Evolutionary conservation across 2,113 vertebrate genomes (phyloP), one percentile per base, ranked within the genome.

Genomic region (Triplophysa tibetana): DNA sequence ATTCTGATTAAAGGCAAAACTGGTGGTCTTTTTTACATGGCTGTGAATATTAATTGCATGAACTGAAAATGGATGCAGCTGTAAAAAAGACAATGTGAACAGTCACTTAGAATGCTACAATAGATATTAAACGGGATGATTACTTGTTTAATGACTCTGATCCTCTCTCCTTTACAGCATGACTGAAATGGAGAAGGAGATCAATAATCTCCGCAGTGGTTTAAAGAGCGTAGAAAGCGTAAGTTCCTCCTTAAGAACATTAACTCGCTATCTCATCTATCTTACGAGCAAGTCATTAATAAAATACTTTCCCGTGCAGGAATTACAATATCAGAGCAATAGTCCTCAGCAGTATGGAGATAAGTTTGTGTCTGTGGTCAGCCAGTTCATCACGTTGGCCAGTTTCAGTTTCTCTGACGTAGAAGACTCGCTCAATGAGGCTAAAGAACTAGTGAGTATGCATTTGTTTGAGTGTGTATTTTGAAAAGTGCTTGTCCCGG

Each of bases 401-500:
- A 98, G 97, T 90, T 99, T 99, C 91, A 96, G 98, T 91, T 99
- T 99, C 91, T 99, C 97, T 0, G 97, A 99, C 0, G 95, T 98
- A 0, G 98, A 99, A 86, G 98, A 99, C 87, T 98, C 96, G 58
- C 94, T 99, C 77, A 84, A 67, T 0, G 97, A 99, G 89, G 95
- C 97, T 19, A 98, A 96, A 88, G 97, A 99, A 45, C 93, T 98
- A 95, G 98, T 99, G 90, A 94, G 91, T 78, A 14, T 56, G 62
- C 48, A 56, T 81, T 58, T 70, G 74, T 77, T 23, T 70, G 26
- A 70, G 41, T 73, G n/a, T 58, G 58, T 80, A 64, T 82, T 26
- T 70, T 62, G 75, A 64, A 83, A 83, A 52, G 65, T 74, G 79
- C 65, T 70, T 8, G 19, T 45, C 43, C 67, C 48, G 56, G 65